Conservation (phyloP, 1,140 invertebrate species). For the Aporrectodea caliginosa region DNA sequence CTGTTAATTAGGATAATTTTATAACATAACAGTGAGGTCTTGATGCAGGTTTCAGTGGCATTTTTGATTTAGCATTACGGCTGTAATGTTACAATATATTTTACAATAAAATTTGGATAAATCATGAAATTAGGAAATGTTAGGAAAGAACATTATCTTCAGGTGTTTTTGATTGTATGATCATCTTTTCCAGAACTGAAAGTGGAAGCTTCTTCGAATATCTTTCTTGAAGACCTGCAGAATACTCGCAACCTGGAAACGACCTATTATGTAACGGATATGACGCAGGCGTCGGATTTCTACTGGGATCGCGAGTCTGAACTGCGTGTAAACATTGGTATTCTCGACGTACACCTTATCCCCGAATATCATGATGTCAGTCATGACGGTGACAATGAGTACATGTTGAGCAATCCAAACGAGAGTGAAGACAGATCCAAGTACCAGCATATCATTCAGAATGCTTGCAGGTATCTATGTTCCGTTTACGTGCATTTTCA, state of each 20-base stretch:
- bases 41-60: no score
- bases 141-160: no score
- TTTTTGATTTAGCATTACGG: no score
- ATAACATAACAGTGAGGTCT: no score
- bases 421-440: constrained; percentile 29
- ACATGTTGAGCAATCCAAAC: constrained; percentile 35
- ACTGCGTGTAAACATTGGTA: constrained; percentile 38
- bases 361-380: constrained; percentile 44
- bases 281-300: constrained; percentile 43
- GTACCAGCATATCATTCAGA: constrained; percentile 29
- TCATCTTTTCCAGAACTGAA: no score
- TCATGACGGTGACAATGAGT: constrained; percentile 39
- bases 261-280: constrained; percentile 31
- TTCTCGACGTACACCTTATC: constrained; percentile 41
- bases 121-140: no score
- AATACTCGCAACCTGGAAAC: constrained; percentile 10
- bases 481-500: no score
- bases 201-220: neutral
- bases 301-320: constrained; percentile 41
- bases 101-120: no score
- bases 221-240: constrained; percentile 12
- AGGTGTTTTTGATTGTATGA: no score
- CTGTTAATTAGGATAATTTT: no score
- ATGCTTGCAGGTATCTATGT: constrained; percentile 43
- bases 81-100: no score